These are phyloP conservation scores for Gymnosoma rotundatum DNA, from an alignment of 2,888 invertebrate species.

Conservation along the genomic window DNA sequence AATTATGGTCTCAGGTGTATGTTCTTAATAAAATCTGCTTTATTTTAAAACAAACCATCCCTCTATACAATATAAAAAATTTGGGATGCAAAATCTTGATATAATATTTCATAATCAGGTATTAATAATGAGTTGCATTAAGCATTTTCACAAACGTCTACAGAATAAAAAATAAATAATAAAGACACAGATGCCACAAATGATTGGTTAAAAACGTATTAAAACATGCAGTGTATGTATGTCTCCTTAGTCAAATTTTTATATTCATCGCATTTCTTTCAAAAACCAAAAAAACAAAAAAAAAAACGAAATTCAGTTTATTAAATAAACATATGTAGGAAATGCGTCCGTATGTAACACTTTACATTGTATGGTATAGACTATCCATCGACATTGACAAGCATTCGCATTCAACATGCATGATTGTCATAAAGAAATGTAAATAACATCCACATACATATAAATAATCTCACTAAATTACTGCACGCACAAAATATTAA, in stretches of 20 bases:
- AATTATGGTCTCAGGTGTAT: too few relatives aligned
- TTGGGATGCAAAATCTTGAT: too few relatives aligned
- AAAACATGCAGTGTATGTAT: background rate
- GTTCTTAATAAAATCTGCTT: too few relatives aligned
- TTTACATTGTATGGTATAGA: constrained; percentile 2
- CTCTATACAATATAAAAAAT: too few relatives aligned
- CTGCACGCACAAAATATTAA: constrained; percentile 73
- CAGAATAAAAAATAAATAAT: constrained; percentile 17
- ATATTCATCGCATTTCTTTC: constrained; percentile 49
- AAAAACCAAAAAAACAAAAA: background rate
- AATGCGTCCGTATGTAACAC: background rate
- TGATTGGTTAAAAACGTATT: background rate
- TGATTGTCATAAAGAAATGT: constrained; percentile 67
- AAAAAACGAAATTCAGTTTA: constrained; percentile 44
- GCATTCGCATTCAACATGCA: constrained; percentile 67
- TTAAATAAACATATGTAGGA: constrained; percentile 58
- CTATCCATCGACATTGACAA: constrained; percentile 47
- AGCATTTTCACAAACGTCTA: background rate
- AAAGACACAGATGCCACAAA: constrained; percentile 42
- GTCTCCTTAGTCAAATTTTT: constrained; percentile 10
- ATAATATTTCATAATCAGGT: too few relatives aligned
- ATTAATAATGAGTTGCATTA: too few relatives aligned
- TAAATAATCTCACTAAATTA: constrained; percentile 75
- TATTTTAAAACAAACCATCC: too few relatives aligned
- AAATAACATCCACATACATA: constrained; percentile 64